phyloP scores from a whole-genome alignment of 2,888 invertebrate genomes.

The Drosophila austrosaltans region DNA sequence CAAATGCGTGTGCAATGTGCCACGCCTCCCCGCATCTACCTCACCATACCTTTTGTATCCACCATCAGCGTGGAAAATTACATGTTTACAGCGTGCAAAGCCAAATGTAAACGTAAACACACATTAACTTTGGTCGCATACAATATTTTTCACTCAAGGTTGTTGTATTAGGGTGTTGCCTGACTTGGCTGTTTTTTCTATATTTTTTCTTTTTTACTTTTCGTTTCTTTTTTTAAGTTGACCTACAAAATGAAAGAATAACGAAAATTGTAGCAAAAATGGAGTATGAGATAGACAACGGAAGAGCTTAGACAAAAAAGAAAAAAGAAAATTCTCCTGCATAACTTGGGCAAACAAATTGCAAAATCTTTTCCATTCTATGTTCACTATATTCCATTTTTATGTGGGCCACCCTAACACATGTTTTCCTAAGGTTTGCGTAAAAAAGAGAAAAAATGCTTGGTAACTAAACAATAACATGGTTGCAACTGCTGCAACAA shows the following conservation, averaged over 20 bases:
- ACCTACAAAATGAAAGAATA: slow-evolving; percentile 30
- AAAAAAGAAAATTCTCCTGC: background rate
- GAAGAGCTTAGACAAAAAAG: background rate
- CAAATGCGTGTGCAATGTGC: slow-evolving; percentile 52
- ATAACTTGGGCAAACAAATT: slow-evolving; percentile 25
- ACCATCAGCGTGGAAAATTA: slow-evolving; percentile 62
- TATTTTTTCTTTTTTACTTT: slow-evolving; percentile 1
- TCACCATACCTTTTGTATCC: background rate
- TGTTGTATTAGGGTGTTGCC: slow-evolving; percentile 34
- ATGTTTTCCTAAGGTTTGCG: slow-evolving; percentile 24
- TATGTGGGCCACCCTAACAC: slow-evolving; percentile 30
- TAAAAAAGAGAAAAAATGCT: background rate
- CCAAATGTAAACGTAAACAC: slow-evolving; percentile 76
- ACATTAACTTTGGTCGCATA: slow-evolving; percentile 74
- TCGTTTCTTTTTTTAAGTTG: slow-evolving; percentile 13
- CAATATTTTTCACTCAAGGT: slow-evolving; percentile 78
- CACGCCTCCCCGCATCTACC: background rate
- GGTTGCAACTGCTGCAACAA: slow-evolving; percentile 49
- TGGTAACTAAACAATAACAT: slow-evolving; percentile 50
- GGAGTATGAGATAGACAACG: background rate
- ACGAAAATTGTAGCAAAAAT: background rate
- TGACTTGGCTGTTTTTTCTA: slow-evolving; percentile 4
- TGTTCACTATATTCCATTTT: background rate
- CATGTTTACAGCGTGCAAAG: slow-evolving; percentile 73
- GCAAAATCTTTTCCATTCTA: slow-evolving; percentile 29